Conservation (phyloP, 2,113 vertebrate genomes). For the Rhinoderma darwinii region DNA sequence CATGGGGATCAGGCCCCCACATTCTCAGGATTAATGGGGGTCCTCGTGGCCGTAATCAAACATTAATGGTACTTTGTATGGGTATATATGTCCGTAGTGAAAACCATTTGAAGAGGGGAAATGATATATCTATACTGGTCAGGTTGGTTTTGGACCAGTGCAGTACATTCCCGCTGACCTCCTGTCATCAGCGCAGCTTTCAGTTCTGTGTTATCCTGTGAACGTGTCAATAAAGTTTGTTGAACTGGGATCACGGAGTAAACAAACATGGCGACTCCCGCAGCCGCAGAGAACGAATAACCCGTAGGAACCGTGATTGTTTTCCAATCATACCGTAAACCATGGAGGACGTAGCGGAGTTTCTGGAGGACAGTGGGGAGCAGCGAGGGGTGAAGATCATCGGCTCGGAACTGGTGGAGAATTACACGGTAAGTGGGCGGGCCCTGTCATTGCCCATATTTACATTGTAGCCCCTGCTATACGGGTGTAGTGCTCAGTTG, state of each 20-base stretch:
- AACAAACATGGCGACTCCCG: constrained; percentile 58
- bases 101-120: too few relatives aligned
- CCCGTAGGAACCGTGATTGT: not conserved
- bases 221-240: constrained; percentile 40
- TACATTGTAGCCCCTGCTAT: too few relatives aligned
- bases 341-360: constrained; percentile 78
- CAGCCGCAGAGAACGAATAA: not conserved
- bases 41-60: too few relatives aligned
- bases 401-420: constrained; percentile 91
- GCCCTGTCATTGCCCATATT: not conserved
- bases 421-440: constrained; percentile 80
- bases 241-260: not conserved
- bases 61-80: too few relatives aligned
- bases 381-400: constrained; percentile 79
- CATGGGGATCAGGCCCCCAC: too few relatives aligned
- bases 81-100: too few relatives aligned
- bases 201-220: not conserved
- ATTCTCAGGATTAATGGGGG: too few relatives aligned
- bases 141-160: too few relatives aligned
- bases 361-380: constrained; percentile 76
- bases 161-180: not conserved
- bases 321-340: constrained; percentile 22
- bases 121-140: too few relatives aligned
- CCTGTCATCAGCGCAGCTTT: not conserved
- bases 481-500: too few relatives aligned